Base-by-base conservation (phyloP, 1,140 invertebrate species). In the Apocrypta bakeri region DNA sequence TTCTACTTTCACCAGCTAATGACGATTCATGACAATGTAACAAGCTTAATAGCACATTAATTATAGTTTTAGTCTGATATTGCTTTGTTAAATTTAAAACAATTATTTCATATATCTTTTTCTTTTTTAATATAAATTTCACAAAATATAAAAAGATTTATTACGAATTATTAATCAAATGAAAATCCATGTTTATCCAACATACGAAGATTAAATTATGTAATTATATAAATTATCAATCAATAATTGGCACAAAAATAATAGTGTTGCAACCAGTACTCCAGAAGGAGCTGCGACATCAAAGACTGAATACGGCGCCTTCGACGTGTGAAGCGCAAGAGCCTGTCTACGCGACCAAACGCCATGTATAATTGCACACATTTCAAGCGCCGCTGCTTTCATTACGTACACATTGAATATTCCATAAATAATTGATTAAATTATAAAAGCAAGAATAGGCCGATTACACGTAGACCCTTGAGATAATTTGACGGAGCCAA, bases 341-440 rank as follows among this genome's bases (percentile, higher is more conserved):
- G 33, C 33, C 29, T 76, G 73, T 17, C 4, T 1, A 42, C 42
- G 9, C 42, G 42, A 6, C 29, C 42, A n/a, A 56, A 11, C 48
- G 56, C 29, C 25, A 33, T 25, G 12, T 63, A 71, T 14, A 71
- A 79, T 48, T 61, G 42, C 40, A 2, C 64, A 12, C 37, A 27
- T 79, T n/a, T n/a, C 77, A 31, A 42, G 42, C 17, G 25, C 24
- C 48, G 33, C 37, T 61, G 40, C 2, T 71, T 71, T 71, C 40
- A 21, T 48, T 37, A 76, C n/a, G 61, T 24, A 66, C 29, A 33
- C 56, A 17, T 33, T 11, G 29, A 33, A 33, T 63, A 79, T 79
- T 79, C 77, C 66, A 14, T 29, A 56, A 79, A 79, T 79, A 79
- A 40, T 56, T 79, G 29, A 33, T 12, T 24, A 79, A 79, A 79